Evolutionary conservation across 2,888 invertebrate genomes (phyloP), one percentile per base, ranked within the genome.

Genomic region (Petrolisthes cinctipes): DNA sequence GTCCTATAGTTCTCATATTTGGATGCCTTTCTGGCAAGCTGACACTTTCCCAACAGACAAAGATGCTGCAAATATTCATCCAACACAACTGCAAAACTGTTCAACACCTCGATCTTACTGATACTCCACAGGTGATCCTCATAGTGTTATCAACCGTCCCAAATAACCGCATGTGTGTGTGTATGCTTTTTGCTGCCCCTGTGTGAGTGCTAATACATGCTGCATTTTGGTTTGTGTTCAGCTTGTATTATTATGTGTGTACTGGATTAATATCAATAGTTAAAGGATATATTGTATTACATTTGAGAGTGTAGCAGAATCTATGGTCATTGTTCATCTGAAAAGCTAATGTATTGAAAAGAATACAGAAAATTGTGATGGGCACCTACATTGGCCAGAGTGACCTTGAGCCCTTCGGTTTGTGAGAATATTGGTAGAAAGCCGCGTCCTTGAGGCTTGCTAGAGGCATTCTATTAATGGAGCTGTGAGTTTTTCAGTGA

Each of bases 161-260:
- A 66, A 88, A 84, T 88, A 88, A 88, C 87, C 81, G 87, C 87
- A 88, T 84, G 87, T 81, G 87, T 81, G 87, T 87, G 83, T 84
- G 71, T 86, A 57, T 51, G 61, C 20, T 73, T 78, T 84, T 75
- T 86, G 86, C 82, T 76, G 61, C 66, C 82, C 71, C 71, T 83
- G 86, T 86, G 73, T 88, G 84, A 20, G 14, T 71, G 73, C 81
- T 86, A 86, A 86, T 83, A 80, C 73, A 68, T 61, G 84, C 73
- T 86, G 81, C 86, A 81, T 86, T 17, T 17, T 81, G 20, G 57
- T 57, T 66, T 85, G 83, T 83, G 85, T n/a, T 73, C 61, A 71
- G 86, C 86, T 86, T 86, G 73, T 66, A 71, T 23, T 37, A 80
- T 75, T 20, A 57, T 73, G n/a, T 66, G n/a, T 17, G 5, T 37